A percentile compares a stretch with the other conserved stretches of the same genome.
Conservation (phyloP, 2,797 vertebrate species). For the Sciaenops ocellatus region DNA sequence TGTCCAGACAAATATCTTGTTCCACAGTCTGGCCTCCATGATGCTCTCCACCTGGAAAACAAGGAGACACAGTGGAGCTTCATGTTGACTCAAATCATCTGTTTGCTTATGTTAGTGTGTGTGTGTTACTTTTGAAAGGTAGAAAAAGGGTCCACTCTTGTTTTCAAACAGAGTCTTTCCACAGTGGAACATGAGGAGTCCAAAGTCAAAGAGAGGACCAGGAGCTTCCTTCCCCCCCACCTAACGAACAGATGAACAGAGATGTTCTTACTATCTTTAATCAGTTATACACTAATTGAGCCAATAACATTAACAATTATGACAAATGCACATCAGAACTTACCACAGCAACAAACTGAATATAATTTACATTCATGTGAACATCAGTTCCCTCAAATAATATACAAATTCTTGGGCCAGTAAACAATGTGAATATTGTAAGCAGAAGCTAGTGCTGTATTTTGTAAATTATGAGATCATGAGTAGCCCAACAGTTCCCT, state of each 20-base stretch:
- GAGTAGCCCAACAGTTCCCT: too few relatives aligned
- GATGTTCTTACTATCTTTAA: not conserved
- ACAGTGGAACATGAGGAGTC: slow-evolving; percentile 87
- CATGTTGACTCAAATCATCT: not conserved
- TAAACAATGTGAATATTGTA: not conserved
- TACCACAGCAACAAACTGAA: not conserved
- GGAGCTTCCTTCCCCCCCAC: slow-evolving; percentile 85
- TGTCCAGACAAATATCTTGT: slow-evolving; percentile 88
- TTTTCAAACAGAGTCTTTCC: slow-evolving; percentile 80
- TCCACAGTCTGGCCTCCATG: slow-evolving; percentile 88
- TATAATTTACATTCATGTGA: slow-evolving; percentile 1
- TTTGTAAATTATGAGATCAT: too few relatives aligned
- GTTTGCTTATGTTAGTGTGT: not conserved
- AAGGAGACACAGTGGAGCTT: not conserved
- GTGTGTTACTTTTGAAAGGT: slow-evolving; percentile 85
- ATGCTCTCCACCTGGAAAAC: slow-evolving; percentile 84
- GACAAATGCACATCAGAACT: not conserved
- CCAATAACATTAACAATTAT: not conserved
- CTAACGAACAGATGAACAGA: slow-evolving; percentile 51
- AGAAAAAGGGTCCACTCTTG: slow-evolving; percentile 86
- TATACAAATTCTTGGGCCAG: not conserved
- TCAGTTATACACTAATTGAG: not conserved
- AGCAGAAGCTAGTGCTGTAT: not conserved
- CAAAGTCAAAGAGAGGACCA: slow-evolving; percentile 88
- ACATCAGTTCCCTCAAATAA: not conserved